Conservation (phyloP, 2,888 invertebrate genomes). For the Acheta domesticus region DNA sequence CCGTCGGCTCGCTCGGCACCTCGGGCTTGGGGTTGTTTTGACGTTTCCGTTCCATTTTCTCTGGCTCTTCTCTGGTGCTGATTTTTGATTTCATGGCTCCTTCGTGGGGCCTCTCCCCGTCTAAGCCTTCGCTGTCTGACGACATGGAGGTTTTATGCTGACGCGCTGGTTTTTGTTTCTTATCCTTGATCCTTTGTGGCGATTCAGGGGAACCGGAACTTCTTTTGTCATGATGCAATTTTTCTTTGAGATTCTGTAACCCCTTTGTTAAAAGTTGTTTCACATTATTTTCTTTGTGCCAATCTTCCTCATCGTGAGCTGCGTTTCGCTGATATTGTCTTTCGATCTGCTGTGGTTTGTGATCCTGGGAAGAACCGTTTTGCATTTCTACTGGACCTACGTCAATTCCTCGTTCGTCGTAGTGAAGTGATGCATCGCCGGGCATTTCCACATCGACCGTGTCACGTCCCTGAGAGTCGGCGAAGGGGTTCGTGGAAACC, state of each 20-base stretch:
- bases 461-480: constrained; percentile 25
- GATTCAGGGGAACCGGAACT: constrained; percentile 30
- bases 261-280: constrained; percentile 42
- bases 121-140: constrained; percentile 27
- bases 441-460: constrained; percentile 20
- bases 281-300: constrained; percentile 39
- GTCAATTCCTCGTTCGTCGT: constrained; percentile 36
- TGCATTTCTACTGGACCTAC: constrained; percentile 32
- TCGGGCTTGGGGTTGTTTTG: constrained; percentile 29
- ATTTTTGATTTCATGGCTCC: constrained; percentile 29
- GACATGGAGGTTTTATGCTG: background rate
- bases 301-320: background rate
- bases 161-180: background rate
- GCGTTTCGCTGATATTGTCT: constrained; percentile 4
- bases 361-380: constrained; percentile 29
- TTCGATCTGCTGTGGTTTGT: constrained; percentile 27
- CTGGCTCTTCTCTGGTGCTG: constrained; percentile 27
- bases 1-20: background rate
- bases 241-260: constrained; percentile 39
- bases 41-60: constrained; percentile 32
- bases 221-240: constrained; percentile 34
- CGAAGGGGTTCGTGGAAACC: background rate
- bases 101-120: constrained; percentile 18
- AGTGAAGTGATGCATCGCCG: constrained; percentile 19
- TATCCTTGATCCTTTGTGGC: constrained; percentile 39